Base-by-base conservation (phyloP, 2,113 vertebrate species). In the Ciconia stormi region DNA sequence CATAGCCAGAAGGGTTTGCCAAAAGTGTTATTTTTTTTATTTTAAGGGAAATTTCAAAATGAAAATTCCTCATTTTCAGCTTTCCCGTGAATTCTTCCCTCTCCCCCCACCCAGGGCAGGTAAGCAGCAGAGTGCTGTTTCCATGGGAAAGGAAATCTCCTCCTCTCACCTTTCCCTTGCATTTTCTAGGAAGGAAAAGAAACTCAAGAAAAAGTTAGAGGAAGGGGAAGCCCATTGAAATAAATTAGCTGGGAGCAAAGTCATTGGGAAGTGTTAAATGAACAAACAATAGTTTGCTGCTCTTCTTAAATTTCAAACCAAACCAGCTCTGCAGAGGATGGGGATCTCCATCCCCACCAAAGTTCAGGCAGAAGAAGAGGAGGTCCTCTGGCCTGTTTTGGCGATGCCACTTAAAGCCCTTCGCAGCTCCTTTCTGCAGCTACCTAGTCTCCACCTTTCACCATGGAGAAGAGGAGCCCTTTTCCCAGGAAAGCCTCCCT, bases 141-240 rank as follows among this genome's bases (percentile, higher is more conserved):
- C 73, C 49, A 63, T 0, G 0, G 25, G 23, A 81, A 63, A 56
- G 16, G 17, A 71, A 85, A 74, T 36, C 53, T 87, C 67, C 47
- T 84, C 26, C 27, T 92, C 10, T 53, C 38, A 44, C 9, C 13
- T 81, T 56, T 82, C 66, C n/a, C 1, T 9, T 65, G 40, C 38
- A 59, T 82, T 80, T 95, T 90, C 90, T 71, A 61, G 69, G 81
- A 92, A 93, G 58, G 9, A 90, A 50, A 95, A 87, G 49, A 86
- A 89, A 50, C 47, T 70, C 50, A 49, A 61, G 36, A 61, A 30
- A 74, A 90, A 91, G 50, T 32, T n/a, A 58, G 46, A 74, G 58
- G 56, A 92, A 82, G 29, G n/a, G 34, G 55, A 94, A 94, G 49
- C 29, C 50, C 63, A 58, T 10, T 81, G 76, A 66, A 93, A 87